These are phyloP conservation scores for Hystrix cristata DNA, from an alignment of 2,113 vertebrate genomes.

Conservation along the genomic window DNA sequence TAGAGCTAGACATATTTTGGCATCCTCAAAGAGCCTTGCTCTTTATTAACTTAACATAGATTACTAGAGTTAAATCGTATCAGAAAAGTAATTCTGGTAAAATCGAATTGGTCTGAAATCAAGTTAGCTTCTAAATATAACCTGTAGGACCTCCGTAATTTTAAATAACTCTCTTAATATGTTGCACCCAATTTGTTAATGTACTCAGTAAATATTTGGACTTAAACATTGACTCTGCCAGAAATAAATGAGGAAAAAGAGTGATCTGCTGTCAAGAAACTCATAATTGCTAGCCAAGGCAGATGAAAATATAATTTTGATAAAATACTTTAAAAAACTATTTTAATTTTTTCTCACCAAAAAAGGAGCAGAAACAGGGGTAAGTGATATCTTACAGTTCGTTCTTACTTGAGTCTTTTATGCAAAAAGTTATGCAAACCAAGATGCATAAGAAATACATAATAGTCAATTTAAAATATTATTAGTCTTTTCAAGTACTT, in stretches of 20 bases:
- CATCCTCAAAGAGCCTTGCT: slow-evolving; percentile 1
- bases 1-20: not conserved
- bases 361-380: not conserved
- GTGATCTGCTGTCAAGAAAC: slow-evolving; percentile 14
- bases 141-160: not conserved
- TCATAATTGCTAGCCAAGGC: not conserved
- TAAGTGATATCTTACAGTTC: not conserved
- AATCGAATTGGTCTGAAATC: not conserved
- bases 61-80: not conserved
- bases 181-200: slow-evolving; percentile 24
- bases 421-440: not conserved
- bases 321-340: slow-evolving; percentile 35
- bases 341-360: not conserved
- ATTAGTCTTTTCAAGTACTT: not conserved
- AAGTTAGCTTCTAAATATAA: slow-evolving; percentile 26
- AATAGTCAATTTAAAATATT: not conserved
- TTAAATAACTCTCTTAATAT: slow-evolving; percentile 24
- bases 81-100: slow-evolving; percentile 22
- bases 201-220: slow-evolving; percentile 62
- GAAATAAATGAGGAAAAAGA: not conserved
- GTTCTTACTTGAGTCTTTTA: not conserved
- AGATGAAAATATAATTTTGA: slow-evolving; percentile 28
- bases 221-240: not conserved
- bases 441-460: not conserved
- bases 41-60: not conserved